Evolutionary conservation across 2,888 invertebrate species (phyloP), one percentile per base, ranked within the genome.

Genomic region (Drosophila lutescens): DNA sequence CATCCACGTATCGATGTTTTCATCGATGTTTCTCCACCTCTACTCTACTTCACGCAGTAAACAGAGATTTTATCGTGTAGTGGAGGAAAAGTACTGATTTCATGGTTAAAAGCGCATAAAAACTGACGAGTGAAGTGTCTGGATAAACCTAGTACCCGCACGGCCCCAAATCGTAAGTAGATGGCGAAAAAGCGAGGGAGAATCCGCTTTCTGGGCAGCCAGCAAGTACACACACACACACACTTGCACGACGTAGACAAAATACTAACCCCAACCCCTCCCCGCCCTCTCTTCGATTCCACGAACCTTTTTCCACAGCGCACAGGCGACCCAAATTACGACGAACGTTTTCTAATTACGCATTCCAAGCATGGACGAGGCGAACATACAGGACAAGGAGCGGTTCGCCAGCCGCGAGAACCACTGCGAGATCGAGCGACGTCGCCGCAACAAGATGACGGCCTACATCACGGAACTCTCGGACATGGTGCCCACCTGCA

Each of bases 401-500:
- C 95, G 98, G 91, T 98, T 98, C 94, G 98, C 98, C 88, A 95
- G 97, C 93, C 97, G 99, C 92, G 99, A 99, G 94, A 99, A 99
- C 92, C 99, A 99, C 93, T 98, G 98, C 93, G 99, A 99, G 93
- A 99, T 99, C 92, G 99, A 99, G 93, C 95, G 99, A 86, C 95
- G 99, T 86, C 94, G 99, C 87, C 95, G 99, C 87, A 99, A 99
- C 94, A 99, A 99, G 96, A 99, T 99, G 99, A 99, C 99, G 88
- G 98, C 99, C 83, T 99, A 99, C 93, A 99, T 99, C 93, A 99
- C 99, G 91, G 99, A 99, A 94, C 94, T 99, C 88, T 99, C 98
- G 81, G 99, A 99, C 93, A 99, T 99, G 99, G 99, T 99, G 91
- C 99, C 99, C 90, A 98, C 99, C 89, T 99, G 99, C 93, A 98